phyloP scores from a whole-genome alignment of 2,797 vertebrate genomes.

The Alcedo quadribrachys region DNA sequence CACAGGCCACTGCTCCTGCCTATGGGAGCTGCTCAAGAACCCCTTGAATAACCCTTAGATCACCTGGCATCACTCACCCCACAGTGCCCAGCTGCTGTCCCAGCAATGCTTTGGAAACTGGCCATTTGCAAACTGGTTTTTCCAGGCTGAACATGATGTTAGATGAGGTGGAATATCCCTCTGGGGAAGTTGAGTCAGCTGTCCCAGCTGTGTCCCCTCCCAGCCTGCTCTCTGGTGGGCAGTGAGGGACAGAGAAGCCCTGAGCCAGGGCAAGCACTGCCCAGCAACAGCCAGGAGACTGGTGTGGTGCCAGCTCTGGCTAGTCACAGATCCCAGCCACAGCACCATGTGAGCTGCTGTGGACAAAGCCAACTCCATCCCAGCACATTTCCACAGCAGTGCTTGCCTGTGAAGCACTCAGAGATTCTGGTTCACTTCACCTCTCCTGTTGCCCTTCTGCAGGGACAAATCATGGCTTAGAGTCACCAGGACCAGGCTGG shows the following conservation, averaged over 20 bases:
- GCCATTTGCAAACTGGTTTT: neutral
- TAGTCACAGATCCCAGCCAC: neutral
- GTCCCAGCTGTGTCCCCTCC: neutral
- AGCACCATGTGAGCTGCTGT: neutral
- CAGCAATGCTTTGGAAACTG: neutral
- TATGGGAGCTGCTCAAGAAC: neutral
- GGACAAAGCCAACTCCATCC: neutral
- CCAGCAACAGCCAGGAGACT: neutral
- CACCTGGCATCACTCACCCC: no score
- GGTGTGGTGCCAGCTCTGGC: neutral
- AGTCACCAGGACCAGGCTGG: neutral
- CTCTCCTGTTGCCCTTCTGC: neutral
- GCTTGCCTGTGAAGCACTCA: neutral
- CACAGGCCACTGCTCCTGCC: neutral
- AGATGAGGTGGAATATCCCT: neutral
- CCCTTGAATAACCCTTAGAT: neutral
- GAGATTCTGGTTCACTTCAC: neutral
- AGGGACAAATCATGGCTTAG: neutral
- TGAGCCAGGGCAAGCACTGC: neutral
- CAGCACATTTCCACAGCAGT: neutral
- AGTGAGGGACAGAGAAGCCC: neutral
- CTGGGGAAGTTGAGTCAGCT: neutral
- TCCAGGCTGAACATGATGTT: neutral
- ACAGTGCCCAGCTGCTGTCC: neutral
- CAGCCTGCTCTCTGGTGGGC: neutral